These are phyloP conservation scores for Pagrus major DNA, from an alignment of 2,113 vertebrate genomes.

Conservation along the genomic window DNA sequence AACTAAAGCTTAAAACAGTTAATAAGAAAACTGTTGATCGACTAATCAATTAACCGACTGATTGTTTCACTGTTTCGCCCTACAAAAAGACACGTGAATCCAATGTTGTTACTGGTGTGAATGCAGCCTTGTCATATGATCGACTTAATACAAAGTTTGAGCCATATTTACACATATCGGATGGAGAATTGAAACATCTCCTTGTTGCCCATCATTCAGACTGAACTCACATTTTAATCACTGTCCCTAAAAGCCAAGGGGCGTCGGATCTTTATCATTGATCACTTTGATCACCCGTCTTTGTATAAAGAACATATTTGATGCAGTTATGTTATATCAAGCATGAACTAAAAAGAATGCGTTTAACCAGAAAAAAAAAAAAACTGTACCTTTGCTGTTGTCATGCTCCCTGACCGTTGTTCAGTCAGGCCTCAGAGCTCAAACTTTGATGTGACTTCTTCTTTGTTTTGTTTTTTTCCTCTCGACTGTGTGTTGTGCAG, in stretches of 20 bases:
- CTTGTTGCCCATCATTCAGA: slow-evolving; percentile 10
- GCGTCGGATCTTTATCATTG: slow-evolving; percentile 7
- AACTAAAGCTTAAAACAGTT: no score
- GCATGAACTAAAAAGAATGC: slow-evolving; percentile 72
- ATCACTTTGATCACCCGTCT: slow-evolving; percentile 49
- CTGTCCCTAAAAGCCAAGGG: slow-evolving; percentile 1
- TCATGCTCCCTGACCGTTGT: slow-evolving; percentile 35
- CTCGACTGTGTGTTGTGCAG: slow-evolving; percentile 50
- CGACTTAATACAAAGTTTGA: slow-evolving; percentile 41
- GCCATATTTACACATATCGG: slow-evolving; percentile 56
- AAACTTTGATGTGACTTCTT: slow-evolving; percentile 56
- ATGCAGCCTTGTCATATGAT: slow-evolving; percentile 5
- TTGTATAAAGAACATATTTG: slow-evolving; percentile 68
- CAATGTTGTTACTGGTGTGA: slow-evolving; percentile 27
- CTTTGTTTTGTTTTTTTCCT: slow-evolving; percentile 13
- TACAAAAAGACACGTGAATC: background rate
- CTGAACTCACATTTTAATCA: slow-evolving; percentile 22
- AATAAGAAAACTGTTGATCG: no score
- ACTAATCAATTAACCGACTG: background rate
- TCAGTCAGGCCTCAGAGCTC: slow-evolving; percentile 43
- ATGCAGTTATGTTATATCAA: slow-evolving; percentile 65
- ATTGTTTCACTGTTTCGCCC: background rate
- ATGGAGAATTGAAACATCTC: background rate
- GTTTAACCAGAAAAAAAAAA: slow-evolving; percentile 31
- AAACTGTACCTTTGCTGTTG: slow-evolving; percentile 44